These are phyloP conservation scores for Graptemys geographica DNA, from an alignment of 2,797 vertebrate genomes.

Conservation along the genomic window DNA sequence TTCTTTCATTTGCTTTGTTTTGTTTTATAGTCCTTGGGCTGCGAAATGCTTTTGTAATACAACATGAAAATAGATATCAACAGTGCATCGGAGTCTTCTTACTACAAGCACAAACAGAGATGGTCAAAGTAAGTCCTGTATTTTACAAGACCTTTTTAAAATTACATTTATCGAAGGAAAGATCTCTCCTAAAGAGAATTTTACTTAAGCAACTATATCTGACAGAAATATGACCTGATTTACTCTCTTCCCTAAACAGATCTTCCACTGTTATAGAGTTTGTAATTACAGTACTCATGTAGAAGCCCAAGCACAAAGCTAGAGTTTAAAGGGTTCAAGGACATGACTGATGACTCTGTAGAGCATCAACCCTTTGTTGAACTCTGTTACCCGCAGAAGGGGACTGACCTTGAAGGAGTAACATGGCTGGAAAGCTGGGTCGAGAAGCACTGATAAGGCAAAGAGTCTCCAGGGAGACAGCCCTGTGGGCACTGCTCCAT, in stretches of 20 bases:
- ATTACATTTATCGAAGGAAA: background rate
- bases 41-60: conserved; percentile 90
- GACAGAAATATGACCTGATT: background rate
- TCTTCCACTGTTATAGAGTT: background rate
- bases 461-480: too few species aligned
- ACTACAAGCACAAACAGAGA: conserved; percentile 89
- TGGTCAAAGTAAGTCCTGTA: conserved; percentile 83
- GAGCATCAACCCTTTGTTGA: background rate
- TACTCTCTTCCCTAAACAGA: background rate
- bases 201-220: background rate
- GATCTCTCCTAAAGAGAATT: background rate
- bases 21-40: conserved; percentile 85
- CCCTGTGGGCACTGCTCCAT: too few species aligned
- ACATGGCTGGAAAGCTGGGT: background rate
- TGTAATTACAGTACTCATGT: background rate
- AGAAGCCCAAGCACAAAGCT: background rate
- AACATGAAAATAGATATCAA: conserved; percentile 91
- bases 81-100: conserved; percentile 91
- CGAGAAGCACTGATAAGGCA: background rate
- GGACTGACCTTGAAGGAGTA: background rate
- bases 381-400: background rate
- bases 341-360: background rate
- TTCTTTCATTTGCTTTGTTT: background rate
- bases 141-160: background rate
- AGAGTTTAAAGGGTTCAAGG: background rate